These are phyloP conservation scores for Mustela nigripes DNA, from an alignment of 2,113 vertebrate genomes.

Conservation along the genomic window DNA sequence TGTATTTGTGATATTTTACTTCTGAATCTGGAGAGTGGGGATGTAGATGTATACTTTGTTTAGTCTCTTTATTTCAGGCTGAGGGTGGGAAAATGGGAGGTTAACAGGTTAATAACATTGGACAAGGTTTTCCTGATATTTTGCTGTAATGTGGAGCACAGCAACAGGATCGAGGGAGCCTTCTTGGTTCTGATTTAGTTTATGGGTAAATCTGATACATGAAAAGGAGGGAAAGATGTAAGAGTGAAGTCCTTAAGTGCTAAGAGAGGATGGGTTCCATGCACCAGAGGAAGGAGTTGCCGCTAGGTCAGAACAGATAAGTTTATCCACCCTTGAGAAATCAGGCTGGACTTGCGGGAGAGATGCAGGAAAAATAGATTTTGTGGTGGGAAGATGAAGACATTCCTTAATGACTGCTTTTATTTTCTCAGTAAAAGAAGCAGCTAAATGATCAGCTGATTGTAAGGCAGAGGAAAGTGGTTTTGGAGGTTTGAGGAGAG, in stretches of 20 bases:
- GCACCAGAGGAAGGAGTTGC: neutral
- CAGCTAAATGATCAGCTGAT: neutral
- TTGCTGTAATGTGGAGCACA: neutral
- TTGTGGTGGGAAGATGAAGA: neutral
- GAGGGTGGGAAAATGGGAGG: neutral
- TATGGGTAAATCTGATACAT: neutral
- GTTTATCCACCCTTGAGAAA: neutral
- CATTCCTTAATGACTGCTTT: neutral
- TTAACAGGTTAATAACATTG: neutral
- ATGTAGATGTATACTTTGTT: neutral
- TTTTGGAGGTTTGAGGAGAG: constrained; percentile 52
- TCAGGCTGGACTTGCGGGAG: neutral
- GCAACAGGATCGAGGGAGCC: neutral
- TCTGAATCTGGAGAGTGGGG: neutral
- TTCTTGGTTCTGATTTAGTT: neutral
- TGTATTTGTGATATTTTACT: neutral
- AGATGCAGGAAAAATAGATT: neutral
- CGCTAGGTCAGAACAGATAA: neutral
- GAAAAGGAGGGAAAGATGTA: neutral
- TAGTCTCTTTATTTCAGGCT: neutral
- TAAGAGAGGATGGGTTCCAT: neutral
- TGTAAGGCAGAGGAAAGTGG: constrained; percentile 52
- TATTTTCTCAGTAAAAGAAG: constrained; percentile 21
- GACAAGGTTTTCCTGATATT: neutral
- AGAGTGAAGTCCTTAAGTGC: neutral